Percentiles rank a stretch among this genome's conserved stretches.
phyloP scores from a whole-genome alignment of 2,797 vertebrate genomes.

The Pachyuromys duprasi region DNA sequence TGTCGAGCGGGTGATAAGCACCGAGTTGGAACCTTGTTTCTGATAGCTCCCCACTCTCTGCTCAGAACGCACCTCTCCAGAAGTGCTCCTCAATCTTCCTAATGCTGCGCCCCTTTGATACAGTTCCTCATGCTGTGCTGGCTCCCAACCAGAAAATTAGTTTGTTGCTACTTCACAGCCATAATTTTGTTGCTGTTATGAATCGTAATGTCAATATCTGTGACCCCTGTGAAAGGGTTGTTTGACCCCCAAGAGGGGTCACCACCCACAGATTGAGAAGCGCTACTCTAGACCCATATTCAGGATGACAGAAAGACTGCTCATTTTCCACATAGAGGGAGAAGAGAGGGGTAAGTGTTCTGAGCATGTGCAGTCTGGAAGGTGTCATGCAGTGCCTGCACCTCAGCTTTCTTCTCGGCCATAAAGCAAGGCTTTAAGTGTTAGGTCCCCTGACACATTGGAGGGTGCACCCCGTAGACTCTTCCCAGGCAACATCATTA shows the following conservation, averaged over 20 bases:
- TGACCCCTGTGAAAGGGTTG: not conserved
- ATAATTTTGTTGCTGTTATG: not conserved
- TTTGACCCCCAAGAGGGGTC: not conserved
- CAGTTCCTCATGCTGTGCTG: not conserved
- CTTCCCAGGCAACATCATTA: not conserved
- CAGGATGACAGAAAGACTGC: not conserved
- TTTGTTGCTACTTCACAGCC: not conserved
- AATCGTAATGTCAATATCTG: not conserved
- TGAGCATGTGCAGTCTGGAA: not conserved
- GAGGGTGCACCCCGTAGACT: not conserved
- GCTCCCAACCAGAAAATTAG: not conserved
- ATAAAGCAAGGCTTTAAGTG: not conserved
- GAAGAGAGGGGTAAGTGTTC: no score
- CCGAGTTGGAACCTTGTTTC: not conserved
- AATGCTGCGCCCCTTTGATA: not conserved
- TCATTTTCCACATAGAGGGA: not conserved
- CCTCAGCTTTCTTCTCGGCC: conserved; percentile 26
- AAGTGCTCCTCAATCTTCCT: not conserved
- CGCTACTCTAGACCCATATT: not conserved
- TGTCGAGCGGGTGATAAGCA: not conserved
- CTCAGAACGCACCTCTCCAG: not conserved
- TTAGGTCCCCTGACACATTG: not conserved
- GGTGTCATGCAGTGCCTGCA: not conserved
- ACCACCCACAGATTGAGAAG: not conserved
- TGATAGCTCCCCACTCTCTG: not conserved